Evolutionary conservation across 2,797 vertebrate species (phyloP), one percentile per base, ranked within the genome.

Genomic region (Microcaecilia unicolor): DNA sequence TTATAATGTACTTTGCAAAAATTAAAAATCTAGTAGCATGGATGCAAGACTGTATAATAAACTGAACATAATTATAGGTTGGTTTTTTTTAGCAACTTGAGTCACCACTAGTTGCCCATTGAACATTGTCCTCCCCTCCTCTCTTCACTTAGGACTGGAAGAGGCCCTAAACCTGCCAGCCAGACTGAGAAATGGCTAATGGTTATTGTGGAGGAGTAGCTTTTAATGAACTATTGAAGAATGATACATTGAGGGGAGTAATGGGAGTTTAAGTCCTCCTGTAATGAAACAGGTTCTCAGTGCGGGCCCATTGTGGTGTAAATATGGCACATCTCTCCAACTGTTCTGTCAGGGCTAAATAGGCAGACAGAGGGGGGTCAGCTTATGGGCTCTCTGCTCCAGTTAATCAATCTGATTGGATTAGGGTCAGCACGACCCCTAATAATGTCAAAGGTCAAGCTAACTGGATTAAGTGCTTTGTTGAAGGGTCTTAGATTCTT

Each of bases 371-470:
- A 69, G 63, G 71, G 58, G 60, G 58, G 78, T 83, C 70, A 78
- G 71, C 60, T 66, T 57, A 65, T 58, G 48, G 51, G 67, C 55
- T 67, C 71, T 73, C 56, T 25, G 65, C 85, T 91, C 84, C 66
- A 86, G 78, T 85, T 91, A 92, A 93, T 95, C 88, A 93, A 89
- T 90, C 89, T 91, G 91, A 96, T 94, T 95, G 91, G 92, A 96
- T 96, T 95, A 94, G 86, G 91, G 86, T 92, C 88, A 90, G 80
- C 59, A 80, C 62, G 67, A 86, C 81, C 83, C 81, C 87, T 88
- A 89, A 93, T 92, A 90, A 84, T 90, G 88, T 90, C 86, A 92
- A 84, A 88, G 92, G 89, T 96, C 80, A 85, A 66, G 78, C 85
- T 67, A 74, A 82, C 71, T 73, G 83, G 89, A 91, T 91, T 91